phyloP scores from a whole-genome alignment of 2,113 vertebrate genomes.

The Physeter macrocephalus region DNA sequence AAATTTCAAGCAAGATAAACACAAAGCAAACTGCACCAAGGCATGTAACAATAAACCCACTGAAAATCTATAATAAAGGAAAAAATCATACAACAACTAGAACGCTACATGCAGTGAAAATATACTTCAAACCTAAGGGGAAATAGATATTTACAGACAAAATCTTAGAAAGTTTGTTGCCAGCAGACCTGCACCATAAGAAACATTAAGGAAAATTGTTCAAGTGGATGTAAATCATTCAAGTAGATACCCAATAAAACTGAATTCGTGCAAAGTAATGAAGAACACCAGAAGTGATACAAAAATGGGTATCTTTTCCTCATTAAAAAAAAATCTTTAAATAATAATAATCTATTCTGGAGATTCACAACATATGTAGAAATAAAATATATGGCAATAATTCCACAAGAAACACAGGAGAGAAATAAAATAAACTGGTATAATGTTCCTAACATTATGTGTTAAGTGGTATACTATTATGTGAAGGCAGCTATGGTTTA shows the following conservation, averaged over 20 bases:
- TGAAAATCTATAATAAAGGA: neutral
- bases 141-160: neutral
- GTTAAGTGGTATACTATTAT: neutral
- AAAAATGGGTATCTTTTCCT: neutral
- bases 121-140: neutral
- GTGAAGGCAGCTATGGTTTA: neutral
- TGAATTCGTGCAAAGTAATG: neutral
- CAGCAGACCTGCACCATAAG: neutral
- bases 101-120: neutral
- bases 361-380: neutral
- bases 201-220: neutral
- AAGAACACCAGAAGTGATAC: neutral
- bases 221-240: neutral
- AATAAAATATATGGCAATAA: neutral
- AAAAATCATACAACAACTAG: neutral
- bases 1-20: neutral
- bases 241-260: neutral
- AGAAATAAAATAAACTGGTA: neutral
- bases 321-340: neutral
- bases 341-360: neutral
- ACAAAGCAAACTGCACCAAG: neutral
- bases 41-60: neutral
- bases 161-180: neutral
- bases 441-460: neutral
- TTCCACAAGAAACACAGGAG: neutral